Percentiles rank a stretch among this genome's conserved stretches.
Evolutionary conservation across 2,113 vertebrate genomes (phyloP).

Genomic region (Hassar affinis): DNA sequence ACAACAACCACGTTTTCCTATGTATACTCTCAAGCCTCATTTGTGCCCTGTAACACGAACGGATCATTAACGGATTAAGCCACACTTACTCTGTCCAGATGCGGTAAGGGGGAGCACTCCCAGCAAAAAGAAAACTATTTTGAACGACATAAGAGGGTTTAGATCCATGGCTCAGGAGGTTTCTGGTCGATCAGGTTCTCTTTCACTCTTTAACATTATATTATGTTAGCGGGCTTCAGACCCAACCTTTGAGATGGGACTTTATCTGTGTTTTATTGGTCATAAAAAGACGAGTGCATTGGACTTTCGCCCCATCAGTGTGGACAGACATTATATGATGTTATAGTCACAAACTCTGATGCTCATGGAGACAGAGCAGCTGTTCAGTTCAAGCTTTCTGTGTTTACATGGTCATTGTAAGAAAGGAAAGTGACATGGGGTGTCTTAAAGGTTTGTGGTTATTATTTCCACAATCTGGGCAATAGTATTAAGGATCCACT

Average conservation of each 20-base stretch:
- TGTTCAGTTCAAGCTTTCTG: neutral
- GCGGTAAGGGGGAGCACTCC: slow-evolving; percentile 48
- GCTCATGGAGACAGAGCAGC: neutral
- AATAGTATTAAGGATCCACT: neutral
- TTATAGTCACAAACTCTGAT: slow-evolving; percentile 12
- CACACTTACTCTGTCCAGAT: slow-evolving; percentile 49
- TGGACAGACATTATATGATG: neutral
- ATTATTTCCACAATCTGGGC: neutral
- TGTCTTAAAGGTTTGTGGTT: neutral
- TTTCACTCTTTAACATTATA: slow-evolving; percentile 22
- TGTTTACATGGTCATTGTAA: neutral
- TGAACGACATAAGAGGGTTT: slow-evolving; percentile 18
- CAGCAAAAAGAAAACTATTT: slow-evolving; percentile 45
- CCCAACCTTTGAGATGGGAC: slow-evolving; percentile 51
- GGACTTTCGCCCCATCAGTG: slow-evolving; percentile 65
- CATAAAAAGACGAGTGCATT: slow-evolving; percentile 29
- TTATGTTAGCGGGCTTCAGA: slow-evolving; percentile 15
- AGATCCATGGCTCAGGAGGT: slow-evolving; percentile 58
- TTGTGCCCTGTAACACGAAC: neutral
- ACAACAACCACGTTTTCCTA: neutral
- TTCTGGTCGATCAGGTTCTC: slow-evolving; percentile 19
- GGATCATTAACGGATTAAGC: too few species aligned
- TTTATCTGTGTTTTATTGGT: slow-evolving; percentile 65
- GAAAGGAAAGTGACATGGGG: neutral
- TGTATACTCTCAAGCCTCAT: neutral